phyloP scores from a whole-genome alignment of 2,888 invertebrate species.

The Epistrophe eligans region DNA sequence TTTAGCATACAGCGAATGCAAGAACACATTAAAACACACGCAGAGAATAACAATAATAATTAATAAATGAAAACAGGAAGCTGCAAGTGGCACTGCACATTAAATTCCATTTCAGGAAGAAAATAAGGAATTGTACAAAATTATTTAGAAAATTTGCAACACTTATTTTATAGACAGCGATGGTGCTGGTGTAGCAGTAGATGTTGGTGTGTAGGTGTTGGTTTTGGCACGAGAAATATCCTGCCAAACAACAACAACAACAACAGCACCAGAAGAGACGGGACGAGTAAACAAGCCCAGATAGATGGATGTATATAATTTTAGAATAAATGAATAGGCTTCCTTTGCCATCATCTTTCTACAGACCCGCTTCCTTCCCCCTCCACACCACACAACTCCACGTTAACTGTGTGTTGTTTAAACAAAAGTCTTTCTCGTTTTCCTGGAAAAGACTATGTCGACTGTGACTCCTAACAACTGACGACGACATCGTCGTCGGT shows the following conservation, averaged over 20 bases:
- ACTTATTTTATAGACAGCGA: background rate
- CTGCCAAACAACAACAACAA: constrained; percentile 1
- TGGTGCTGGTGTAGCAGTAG: too few species aligned
- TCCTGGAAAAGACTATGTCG: background rate
- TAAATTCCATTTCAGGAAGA: constrained; percentile 59
- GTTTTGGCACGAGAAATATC: background rate
- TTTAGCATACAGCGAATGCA: background rate
- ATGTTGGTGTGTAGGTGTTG: background rate
- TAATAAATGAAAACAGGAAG: constrained; percentile 56
- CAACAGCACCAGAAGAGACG: background rate
- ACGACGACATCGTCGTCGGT: background rate
- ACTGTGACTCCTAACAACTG: background rate
- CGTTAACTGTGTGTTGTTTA: constrained; percentile 29
- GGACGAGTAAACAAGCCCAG: constrained; percentile 48
- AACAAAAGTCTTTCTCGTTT: constrained; percentile 29
- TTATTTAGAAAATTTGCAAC: constrained; percentile 48
- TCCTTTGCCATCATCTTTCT: background rate
- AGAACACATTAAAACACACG: constrained; percentile 24
- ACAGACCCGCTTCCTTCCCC: background rate
- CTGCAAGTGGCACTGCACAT: constrained; percentile 37
- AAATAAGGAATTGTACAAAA: constrained; percentile 36
- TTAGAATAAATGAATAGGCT: constrained; percentile 57
- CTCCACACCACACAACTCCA: background rate
- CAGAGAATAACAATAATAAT: constrained; percentile 42
- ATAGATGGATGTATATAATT: constrained; percentile 44